These are phyloP conservation scores for Pseudococcus longispinus DNA, from an alignment of 2,888 invertebrate genomes.

Conservation along the genomic window DNA sequence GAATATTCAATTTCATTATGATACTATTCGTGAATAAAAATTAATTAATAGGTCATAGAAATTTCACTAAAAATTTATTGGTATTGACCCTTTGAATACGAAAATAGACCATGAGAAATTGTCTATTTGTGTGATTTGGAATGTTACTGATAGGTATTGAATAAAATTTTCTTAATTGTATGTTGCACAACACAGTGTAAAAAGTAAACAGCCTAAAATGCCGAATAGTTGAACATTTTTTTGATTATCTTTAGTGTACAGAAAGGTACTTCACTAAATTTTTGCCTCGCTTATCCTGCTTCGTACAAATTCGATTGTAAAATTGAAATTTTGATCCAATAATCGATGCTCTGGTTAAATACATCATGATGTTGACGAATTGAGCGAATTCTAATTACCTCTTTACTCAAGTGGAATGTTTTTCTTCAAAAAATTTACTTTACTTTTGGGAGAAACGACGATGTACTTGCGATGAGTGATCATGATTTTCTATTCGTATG, in stretches of 20 bases:
- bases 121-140: neutral
- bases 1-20: neutral
- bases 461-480: neutral
- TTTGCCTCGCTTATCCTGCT: too few relatives aligned
- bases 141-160: neutral
- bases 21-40: neutral
- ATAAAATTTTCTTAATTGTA: neutral
- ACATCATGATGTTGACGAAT: too few relatives aligned
- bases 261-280: too few relatives aligned
- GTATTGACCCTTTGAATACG: neutral
- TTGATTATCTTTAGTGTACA: too few relatives aligned
- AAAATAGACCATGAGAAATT: neutral
- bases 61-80: neutral
- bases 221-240: neutral
- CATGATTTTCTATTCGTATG: neutral
- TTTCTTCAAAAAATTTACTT: too few relatives aligned
- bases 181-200: neutral
- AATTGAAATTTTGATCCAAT: too few relatives aligned
- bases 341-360: too few relatives aligned
- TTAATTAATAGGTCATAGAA: neutral
- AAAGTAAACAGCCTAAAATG: neutral
- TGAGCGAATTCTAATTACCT: too few relatives aligned
- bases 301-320: too few relatives aligned
- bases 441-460: neutral
- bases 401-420: too few relatives aligned